Base-by-base conservation (phyloP, 2,888 invertebrate genomes). In the Dysmachus trigonus region DNA sequence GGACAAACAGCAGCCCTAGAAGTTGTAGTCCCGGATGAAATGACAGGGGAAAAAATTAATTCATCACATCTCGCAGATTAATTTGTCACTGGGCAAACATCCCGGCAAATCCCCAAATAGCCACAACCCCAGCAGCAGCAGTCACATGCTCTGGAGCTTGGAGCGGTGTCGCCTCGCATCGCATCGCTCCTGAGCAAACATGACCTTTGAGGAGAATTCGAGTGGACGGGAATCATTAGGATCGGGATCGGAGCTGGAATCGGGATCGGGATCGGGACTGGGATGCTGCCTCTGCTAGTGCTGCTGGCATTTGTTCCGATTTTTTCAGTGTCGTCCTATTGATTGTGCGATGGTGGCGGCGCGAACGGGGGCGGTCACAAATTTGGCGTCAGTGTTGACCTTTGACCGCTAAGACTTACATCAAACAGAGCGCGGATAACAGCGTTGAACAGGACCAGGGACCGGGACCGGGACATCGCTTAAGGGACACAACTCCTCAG, bases 1-100 rank as follows among this genome's bases (percentile, higher is more conserved):
- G 27, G 51, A 41, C 85, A 87, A 87, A 87, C 87, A 87, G 71
- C 85, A 76, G 76, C 82, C 79, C 79, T 51, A 82, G 85, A 35
- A 81, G 81, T 53, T 81, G 81, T 81, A 82, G 35, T 35, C 62
- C 82, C 82, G 62, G 71, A 31, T 13, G 62, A 82, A 82, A 82
- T 62, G 82, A 82, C 82, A 71, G 30, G 74, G 31, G 38, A 73
- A 85, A 85, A 85, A 73, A 73, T 85, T 73, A 85, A 85, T 85
- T 85, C 84, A 85, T 85, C 84, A 85, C 73, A 47, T 85, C 73
- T 74, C 47, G 72, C 47, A 73, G 84, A 85, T 85, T 85, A 85
- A 85, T 85, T 85, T 85, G 84, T 85, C 84, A 85, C 47, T 85
- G 84, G 84, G 41, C 82, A 82, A 82, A 82, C 35, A 82, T 82